A percentile compares a stretch with the other conserved stretches of the same genome.
Conservation (phyloP, 1,140 invertebrate genomes). For the Triops cancriformis region DNA sequence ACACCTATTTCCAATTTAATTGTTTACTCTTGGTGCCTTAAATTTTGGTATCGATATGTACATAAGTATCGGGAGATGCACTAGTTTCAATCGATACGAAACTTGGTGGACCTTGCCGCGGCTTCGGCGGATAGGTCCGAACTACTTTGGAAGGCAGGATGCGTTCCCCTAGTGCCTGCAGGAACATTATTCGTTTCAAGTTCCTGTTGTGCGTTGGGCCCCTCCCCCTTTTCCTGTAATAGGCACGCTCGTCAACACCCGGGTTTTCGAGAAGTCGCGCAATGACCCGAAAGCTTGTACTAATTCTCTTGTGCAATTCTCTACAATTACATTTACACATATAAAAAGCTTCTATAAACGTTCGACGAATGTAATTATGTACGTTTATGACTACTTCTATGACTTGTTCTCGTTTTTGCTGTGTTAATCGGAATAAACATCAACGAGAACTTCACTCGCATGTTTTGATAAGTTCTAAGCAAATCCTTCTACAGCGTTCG, state of each 20-base stretch:
- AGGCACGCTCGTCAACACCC: neutral
- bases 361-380: too few species aligned
- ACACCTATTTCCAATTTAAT: neutral
- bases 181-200: neutral
- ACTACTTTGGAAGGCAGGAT: neutral
- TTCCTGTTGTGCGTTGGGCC: neutral
- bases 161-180: neutral
- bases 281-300: neutral
- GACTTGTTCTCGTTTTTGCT: too few species aligned
- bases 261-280: neutral
- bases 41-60: neutral
- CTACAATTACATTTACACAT: neutral
- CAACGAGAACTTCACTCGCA: too few species aligned
- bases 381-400: too few species aligned
- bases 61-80: neutral
- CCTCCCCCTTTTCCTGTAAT: neutral
- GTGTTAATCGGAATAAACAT: too few species aligned
- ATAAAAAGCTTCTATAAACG: too few species aligned
- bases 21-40: neutral
- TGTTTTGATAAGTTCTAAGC: too few species aligned
- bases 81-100: neutral
- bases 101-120: neutral
- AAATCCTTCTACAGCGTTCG: too few species aligned
- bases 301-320: neutral
- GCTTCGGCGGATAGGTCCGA: neutral